Conservation (phyloP, 2,113 vertebrate genomes). For the Silurus meridionalis region DNA sequence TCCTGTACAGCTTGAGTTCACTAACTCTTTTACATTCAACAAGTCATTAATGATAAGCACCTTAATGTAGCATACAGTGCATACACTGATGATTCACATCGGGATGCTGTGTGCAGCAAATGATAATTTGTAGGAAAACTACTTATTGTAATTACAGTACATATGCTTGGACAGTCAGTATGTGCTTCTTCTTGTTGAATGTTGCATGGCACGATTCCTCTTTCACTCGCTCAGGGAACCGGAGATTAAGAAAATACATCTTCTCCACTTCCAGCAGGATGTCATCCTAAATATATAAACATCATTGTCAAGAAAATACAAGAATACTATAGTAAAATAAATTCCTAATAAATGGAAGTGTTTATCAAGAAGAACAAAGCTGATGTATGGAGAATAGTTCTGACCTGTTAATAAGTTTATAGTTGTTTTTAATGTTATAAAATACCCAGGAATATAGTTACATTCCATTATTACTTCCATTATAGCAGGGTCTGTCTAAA, state of each 20-base stretch:
- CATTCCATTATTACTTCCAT: background rate
- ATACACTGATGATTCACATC: background rate
- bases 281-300: constrained; percentile 75
- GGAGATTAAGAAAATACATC: constrained; percentile 77
- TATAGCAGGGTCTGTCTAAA: background rate
- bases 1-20: constrained; percentile 1
- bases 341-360: background rate
- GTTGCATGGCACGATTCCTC: constrained; percentile 75
- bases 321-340: background rate
- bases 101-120: background rate
- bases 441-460: background rate
- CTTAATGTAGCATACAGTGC: background rate
- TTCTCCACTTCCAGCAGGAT: constrained; percentile 78
- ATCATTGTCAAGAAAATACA: background rate
- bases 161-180: constrained; percentile 71
- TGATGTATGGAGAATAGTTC: background rate
- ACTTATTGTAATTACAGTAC: constrained; percentile 56
- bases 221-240: constrained; percentile 74
- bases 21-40: background rate
- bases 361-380: background rate
- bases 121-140: background rate
- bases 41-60: background rate
- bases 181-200: constrained; percentile 76
- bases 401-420: background rate
- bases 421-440: background rate